phyloP scores from a whole-genome alignment of 35 echinoderm and acorn worm species.

The Strongylocentrotus purpuratus region DNA sequence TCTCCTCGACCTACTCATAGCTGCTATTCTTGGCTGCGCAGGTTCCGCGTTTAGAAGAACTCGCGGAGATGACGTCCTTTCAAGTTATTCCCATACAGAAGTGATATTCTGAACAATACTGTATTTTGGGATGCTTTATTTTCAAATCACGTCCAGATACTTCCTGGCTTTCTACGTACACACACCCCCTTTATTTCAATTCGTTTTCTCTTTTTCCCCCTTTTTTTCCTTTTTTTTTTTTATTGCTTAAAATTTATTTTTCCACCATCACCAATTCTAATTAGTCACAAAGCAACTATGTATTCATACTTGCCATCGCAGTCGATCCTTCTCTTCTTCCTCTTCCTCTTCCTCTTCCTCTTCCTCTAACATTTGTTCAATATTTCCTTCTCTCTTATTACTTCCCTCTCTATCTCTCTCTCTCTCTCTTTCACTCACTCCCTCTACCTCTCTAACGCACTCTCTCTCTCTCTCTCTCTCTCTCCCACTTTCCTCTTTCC shows the following conservation, averaged over 20 bases:
- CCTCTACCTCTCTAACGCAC: too few relatives aligned
- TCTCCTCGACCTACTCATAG: neutral
- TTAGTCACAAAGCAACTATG: too few relatives aligned
- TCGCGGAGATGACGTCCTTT: neutral
- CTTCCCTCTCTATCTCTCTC: neutral
- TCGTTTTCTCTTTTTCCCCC: neutral
- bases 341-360: neutral
- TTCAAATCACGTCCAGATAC: neutral
- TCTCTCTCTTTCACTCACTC: too few relatives aligned
- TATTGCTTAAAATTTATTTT: too few relatives aligned
- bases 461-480: too few relatives aligned
- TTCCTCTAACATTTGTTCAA: neutral
- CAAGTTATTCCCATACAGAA: neutral
- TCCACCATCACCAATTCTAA: too few relatives aligned
- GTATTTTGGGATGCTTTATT: neutral
- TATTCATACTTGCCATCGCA: neutral
- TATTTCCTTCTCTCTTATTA: neutral
- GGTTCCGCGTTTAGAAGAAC: neutral
- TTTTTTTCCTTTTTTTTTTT: too few relatives aligned
- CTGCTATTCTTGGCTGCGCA: neutral
- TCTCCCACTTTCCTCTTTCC: too few relatives aligned
- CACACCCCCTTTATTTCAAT: neutral
- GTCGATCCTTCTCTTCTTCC: neutral
- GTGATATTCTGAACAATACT: neutral
- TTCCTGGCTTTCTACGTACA: neutral